Evolutionary conservation across 2,113 vertebrate genomes (phyloP), one percentile per base, ranked within the genome.

Genomic region (Urocolius indicus): DNA sequence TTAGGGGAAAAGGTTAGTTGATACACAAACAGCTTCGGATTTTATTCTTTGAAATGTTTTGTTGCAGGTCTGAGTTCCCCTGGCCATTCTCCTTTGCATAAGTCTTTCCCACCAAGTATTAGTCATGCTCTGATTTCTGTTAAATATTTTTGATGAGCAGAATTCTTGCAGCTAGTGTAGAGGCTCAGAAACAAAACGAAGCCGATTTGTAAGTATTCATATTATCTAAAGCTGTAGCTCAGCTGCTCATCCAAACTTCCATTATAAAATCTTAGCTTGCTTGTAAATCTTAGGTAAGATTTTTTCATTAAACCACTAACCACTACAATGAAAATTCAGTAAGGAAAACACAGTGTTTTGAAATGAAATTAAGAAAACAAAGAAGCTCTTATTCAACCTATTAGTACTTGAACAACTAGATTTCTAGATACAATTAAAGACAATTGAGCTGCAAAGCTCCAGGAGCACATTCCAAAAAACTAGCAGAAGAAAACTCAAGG

Each of bases 101-200:
- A 49, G 79, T 92, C 68, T 76, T 89, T 92, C 90, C 73, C 58
- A 72, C n/a, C 41, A 32, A 81, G 26, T 32, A 84, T 93, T 94
- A 94, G 88, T 84, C 69, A 87, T 13, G 61, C 69, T 90, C 66
- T 58, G 52, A 75, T 78, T 89, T 87, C 73, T 90, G 79, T 34
- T 92, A 82, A 94, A 76, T 66, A 54, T 38, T 87, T 90, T 26
- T 62, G 61, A 84, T 61, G 62, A 93, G 76, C 57, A 46, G 66
- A 95, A 88, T 79, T 90, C 73, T 61, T 11, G 1, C 46, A 52
- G 88, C 45, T 95, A 73, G 62, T 65, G 86, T 10, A 61, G 41
- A 16, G 43, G 45, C 46, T 84, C 57, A 81, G 57, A 74, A 93
- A 89, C 55, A 90, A 89, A 80, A 87, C 1, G 0, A 84, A 81